Evolutionary conservation across 2,113 vertebrate genomes (phyloP), one percentile per base, ranked within the genome.

Genomic region (Clinocottus analis): DNA sequence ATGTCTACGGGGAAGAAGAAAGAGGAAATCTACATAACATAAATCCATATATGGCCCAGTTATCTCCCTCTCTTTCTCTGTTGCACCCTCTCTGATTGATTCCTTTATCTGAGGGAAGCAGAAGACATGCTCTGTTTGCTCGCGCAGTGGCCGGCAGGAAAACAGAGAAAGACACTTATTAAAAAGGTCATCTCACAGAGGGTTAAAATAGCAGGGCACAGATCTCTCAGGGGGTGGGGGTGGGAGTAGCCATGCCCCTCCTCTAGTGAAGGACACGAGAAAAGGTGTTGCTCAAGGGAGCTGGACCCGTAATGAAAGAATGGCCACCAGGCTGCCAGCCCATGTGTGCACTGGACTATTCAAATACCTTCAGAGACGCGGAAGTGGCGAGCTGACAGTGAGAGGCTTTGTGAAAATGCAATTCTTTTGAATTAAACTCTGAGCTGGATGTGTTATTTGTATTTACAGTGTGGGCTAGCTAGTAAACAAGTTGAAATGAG

Each of bases 101-200:
- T 94, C 93, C 90, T 93, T 94, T 93, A 94, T 93, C 90, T 90
- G 85, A 91, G 85, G 93, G 90, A 93, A 93, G 93, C 92, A 92
- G 85, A 92, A 93, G 91, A 93, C 90, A 92, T 93, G 93, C 94
- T 93, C 93, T 94, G 92, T 93, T 94, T 94, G 92, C 91, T 93
- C 87, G 87, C 87, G 75, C 90, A 91, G 88, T 93, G 94, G 91
- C 90, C 91, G 87, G 89, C 91, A 92, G 93, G 92, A 93, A 94
- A 94, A 94, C 93, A 93, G 94, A 92, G 92, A 94, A 94, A 95
- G 94, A 94, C 94, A 94, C 92, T 93, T 95, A 93, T 94, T 95
- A 93, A 93, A 95, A 94, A 95, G 94, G 94, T 95, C 94, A 94
- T 89, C 91, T 93, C 94, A 87, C 93, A 91, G 92, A 92, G 93